These are phyloP conservation scores for Argyra leucocephala DNA, from an alignment of 2,888 invertebrate species.

Conservation along the genomic window DNA sequence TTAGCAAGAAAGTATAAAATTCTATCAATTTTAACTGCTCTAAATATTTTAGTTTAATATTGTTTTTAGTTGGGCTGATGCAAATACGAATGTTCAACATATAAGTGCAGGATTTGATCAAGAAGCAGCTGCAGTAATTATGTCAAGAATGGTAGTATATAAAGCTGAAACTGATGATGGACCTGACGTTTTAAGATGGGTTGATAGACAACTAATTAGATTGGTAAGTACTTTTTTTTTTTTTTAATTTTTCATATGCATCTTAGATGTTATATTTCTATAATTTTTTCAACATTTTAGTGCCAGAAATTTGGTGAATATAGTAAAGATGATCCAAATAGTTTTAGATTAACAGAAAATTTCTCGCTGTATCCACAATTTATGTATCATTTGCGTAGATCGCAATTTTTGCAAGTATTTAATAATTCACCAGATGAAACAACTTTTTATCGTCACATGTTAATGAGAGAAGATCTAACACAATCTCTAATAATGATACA, in stretches of 20 bases:
- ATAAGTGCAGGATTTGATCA: slow-evolving; percentile 95
- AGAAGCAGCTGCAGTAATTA: slow-evolving; percentile 94
- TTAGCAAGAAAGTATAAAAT: slow-evolving; percentile 81
- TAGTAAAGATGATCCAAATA: slow-evolving; percentile 92
- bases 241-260: background rate
- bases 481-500: slow-evolving; percentile 99
- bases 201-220: slow-evolving; percentile 93
- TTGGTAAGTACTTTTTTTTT: slow-evolving; percentile 71
- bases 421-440: slow-evolving; percentile 99
- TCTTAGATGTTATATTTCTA: background rate
- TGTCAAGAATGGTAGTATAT: slow-evolving; percentile 94
- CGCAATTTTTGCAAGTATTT: slow-evolving; percentile 98
- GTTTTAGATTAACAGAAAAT: slow-evolving; percentile 90
- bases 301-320: slow-evolving; percentile 99
- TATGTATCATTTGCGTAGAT: slow-evolving; percentile 97
- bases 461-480: slow-evolving; percentile 93
- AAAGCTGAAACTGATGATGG: slow-evolving; percentile 91
- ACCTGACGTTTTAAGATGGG: slow-evolving; percentile 96
- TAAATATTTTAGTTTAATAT: background rate
- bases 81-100: slow-evolving; percentile 77
- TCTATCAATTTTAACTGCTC: background rate
- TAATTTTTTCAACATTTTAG: slow-evolving; percentile 46
- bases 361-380: slow-evolving; percentile 98
- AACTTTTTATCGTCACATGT: slow-evolving; percentile 94
- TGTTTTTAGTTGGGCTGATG: slow-evolving; percentile 81